A percentile compares a stretch with the other conserved stretches of the same genome.
These are phyloP conservation scores for Salpingus planirostris DNA, from an alignment of 2,888 invertebrate species.

Conservation along the genomic window DNA sequence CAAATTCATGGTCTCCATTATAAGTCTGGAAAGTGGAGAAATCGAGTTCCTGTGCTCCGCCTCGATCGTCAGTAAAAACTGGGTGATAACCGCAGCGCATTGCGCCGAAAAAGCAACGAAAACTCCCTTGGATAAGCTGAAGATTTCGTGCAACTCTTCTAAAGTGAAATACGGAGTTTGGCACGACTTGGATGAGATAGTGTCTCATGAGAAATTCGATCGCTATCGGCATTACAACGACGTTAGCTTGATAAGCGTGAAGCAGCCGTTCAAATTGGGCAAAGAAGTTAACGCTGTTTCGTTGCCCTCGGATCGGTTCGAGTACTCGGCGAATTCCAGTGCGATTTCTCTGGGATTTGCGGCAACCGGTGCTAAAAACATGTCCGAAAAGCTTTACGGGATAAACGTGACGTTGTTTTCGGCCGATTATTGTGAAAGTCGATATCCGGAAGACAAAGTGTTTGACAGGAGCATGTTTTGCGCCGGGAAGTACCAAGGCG, in stretches of 20 bases:
- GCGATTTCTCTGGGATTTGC: constrained; percentile 20
- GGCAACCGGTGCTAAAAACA: not conserved
- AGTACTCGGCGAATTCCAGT: constrained; percentile 19
- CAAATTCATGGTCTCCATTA: constrained; percentile 16
- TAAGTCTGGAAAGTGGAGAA: constrained; percentile 10
- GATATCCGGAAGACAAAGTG: constrained; percentile 11
- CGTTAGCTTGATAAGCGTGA: constrained; percentile 19
- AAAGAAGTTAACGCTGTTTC: constrained; percentile 13
- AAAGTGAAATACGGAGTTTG: constrained; percentile 18
- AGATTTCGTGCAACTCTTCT: constrained; percentile 19
- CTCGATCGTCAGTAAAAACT: constrained; percentile 20
- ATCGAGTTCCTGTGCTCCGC: constrained; percentile 17
- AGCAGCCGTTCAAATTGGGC: constrained; percentile 18
- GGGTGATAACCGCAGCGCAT: constrained; percentile 22
- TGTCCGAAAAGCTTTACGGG: constrained; percentile 6
- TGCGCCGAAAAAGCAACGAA: constrained; percentile 14
- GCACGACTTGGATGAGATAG: constrained; percentile 20
- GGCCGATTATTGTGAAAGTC: constrained; percentile 15
- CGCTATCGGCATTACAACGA: constrained; percentile 15
- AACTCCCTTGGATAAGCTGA: constrained; percentile 16
- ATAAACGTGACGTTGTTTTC: constrained; percentile 16
- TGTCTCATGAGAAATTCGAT: constrained; percentile 19
- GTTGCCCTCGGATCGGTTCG: constrained; percentile 18
- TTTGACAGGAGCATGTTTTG: constrained; percentile 20
- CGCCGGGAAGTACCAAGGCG: constrained; percentile 13